Conservation (phyloP, 2,888 invertebrate genomes). For the Diarsia dahlii region DNA sequence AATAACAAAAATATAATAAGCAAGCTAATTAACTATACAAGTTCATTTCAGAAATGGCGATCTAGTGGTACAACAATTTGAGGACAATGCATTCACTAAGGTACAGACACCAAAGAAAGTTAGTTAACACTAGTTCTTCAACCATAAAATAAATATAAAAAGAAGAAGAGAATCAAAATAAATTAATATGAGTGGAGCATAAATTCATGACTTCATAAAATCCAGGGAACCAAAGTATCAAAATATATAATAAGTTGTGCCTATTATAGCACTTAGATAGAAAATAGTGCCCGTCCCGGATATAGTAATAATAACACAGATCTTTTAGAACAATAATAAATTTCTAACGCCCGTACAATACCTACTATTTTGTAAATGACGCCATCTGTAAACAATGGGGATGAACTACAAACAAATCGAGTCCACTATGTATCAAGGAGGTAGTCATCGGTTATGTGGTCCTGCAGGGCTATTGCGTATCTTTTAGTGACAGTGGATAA, state of each 20-base stretch:
- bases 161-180: not conserved
- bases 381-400: slow-evolving; percentile 44
- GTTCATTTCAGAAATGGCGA: slow-evolving; percentile 14
- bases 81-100: not conserved
- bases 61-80: not conserved
- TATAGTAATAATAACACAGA: slow-evolving; percentile 24
- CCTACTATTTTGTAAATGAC: not conserved
- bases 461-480: no score
- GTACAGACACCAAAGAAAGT: not conserved
- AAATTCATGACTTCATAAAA: not conserved
- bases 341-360: slow-evolving; percentile 15
- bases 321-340: slow-evolving; percentile 10
- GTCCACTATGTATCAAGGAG: not conserved
- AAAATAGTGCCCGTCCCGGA: not conserved
- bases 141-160: not conserved
- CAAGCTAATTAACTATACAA: slow-evolving; percentile 5
- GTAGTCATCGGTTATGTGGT: not conserved
- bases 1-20: slow-evolving; percentile 31
- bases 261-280: not conserved
- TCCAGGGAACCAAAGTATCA: not conserved
- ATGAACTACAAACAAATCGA: slow-evolving; percentile 21
- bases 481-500: no score
- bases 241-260: not conserved
- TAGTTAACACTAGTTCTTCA: not conserved
- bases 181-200: not conserved